phyloP scores from a whole-genome alignment of 2,888 invertebrate species.

The Sesia bembeciformis region DNA sequence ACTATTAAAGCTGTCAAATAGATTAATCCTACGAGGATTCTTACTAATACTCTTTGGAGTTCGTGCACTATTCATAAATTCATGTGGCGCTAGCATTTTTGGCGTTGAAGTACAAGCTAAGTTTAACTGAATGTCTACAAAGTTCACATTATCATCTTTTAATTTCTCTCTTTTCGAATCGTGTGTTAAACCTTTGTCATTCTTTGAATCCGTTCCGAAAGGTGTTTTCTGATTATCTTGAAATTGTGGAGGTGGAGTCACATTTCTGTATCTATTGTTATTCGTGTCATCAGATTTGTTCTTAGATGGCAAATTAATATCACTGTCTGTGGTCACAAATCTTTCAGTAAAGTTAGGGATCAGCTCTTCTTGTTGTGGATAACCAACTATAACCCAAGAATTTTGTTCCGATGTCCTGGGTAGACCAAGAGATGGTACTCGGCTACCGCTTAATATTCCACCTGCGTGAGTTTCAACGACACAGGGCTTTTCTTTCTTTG shows the following conservation, averaged over 20 bases:
- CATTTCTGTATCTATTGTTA: constrained; percentile 34
- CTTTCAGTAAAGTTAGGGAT: constrained; percentile 63
- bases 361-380: constrained; percentile 54
- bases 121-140: constrained; percentile 55
- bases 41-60: constrained; percentile 36
- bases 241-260: constrained; percentile 64
- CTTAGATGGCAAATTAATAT: constrained; percentile 31
- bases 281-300: constrained; percentile 26
- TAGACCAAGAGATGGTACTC: constrained; percentile 60
- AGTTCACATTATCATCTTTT: constrained; percentile 51
- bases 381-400: constrained; percentile 59
- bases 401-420: constrained; percentile 51
- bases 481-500: constrained; percentile 49
- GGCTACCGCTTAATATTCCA: constrained; percentile 47
- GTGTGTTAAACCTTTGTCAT: constrained; percentile 46
- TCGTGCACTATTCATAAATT: constrained; percentile 38
- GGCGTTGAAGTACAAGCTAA: constrained; percentile 66
- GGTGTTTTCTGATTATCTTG: constrained; percentile 57
- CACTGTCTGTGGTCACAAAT: constrained; percentile 38
- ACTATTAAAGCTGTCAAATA: constrained; percentile 53
- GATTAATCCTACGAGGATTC: constrained; percentile 41
- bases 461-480: constrained; percentile 46
- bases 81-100: constrained; percentile 61
- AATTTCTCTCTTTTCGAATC: constrained; percentile 65
- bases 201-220: constrained; percentile 44